Base-by-base conservation (phyloP, 2,888 invertebrate species). In the Leptinotarsa peninsularis region DNA sequence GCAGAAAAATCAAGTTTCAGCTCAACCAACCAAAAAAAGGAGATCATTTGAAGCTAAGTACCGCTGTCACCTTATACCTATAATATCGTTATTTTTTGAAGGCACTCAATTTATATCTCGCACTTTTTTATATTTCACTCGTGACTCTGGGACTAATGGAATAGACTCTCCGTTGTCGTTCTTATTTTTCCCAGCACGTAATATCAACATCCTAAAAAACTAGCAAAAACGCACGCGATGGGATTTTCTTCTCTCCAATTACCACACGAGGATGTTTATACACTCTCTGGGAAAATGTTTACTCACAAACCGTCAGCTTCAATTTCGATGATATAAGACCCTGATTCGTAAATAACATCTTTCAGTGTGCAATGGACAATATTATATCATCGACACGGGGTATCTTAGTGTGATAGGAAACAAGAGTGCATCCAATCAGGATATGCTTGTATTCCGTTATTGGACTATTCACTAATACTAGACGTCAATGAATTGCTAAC, bases 271-370 rank as follows among this genome's bases (percentile, higher is more conserved):
- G 63, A 33, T 63, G 63, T 63, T 63, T 63, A 63, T 18, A 63
- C 63, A 63, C 63, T 63, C 43, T n/a, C 63, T 33, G 63, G 4
- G 63, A 63, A 63, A 63, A 63, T 63, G 63, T 63, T 63, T 63
- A 18, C n/a, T 33, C 33, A 63, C 33, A 43, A 63, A 43, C 43
- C 63, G 33, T 27, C 63, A 63, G n/a, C 33, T 33, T 63, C 63
- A 63, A 63, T 63, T 63, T 63, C 63, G 18, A 17, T 33, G 27
- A 63, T 63, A 63, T 63, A 13, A 43, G n/a, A n/a, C 18, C 43
- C 17, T 43, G 63, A 33, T 63, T n/a, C 43, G 43, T 63, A n/a
- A 33, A 63, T 63, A 63, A 33, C 63, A 63, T 63, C 63, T 63
- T 63, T n/a, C 27, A 63, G 63, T 63, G 27, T 33, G 63, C 33